phyloP scores from a whole-genome alignment of 2,888 invertebrate species.

The Elegia similella region DNA sequence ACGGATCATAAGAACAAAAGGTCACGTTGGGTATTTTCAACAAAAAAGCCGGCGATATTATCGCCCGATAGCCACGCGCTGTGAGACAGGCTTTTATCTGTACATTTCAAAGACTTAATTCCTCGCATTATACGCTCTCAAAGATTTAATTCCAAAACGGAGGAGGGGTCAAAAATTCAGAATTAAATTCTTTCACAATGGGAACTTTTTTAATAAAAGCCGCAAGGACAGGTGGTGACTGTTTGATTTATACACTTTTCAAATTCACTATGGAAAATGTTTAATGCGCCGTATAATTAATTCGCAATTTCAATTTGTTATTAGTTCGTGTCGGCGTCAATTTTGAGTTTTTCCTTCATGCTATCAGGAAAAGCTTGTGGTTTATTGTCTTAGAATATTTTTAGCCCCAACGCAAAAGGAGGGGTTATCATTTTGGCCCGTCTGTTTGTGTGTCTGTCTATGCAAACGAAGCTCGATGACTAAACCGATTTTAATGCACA shows the following conservation, averaged over 20 bases:
- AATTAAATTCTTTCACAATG: conserved; percentile 54
- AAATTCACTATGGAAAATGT: conserved; percentile 47
- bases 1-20: too few species aligned
- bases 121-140: conserved; percentile 10
- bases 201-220: conserved; percentile 72
- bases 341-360: neutral
- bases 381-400: too few species aligned
- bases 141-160: conserved; percentile 12
- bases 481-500: too few species aligned
- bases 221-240: conserved; percentile 55
- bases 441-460: too few species aligned
- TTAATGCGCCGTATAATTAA: conserved; percentile 29
- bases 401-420: too few species aligned
- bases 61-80: neutral
- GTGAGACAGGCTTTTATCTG: neutral
- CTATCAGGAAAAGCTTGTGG: neutral
- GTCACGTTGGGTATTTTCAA: too few species aligned
- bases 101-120: conserved; percentile 10
- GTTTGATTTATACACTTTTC: conserved; percentile 61
- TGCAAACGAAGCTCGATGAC: too few species aligned
- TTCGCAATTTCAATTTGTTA: conserved; percentile 11
- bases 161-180: conserved; percentile 41
- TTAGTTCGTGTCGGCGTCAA: conserved; percentile 13
- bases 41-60: neutral
- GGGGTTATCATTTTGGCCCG: too few species aligned